A percentile compares a stretch with the other conserved stretches of the same genome.
phyloP scores from a whole-genome alignment of 1,140 invertebrate genomes.

The Melanaphis sacchari region DNA sequence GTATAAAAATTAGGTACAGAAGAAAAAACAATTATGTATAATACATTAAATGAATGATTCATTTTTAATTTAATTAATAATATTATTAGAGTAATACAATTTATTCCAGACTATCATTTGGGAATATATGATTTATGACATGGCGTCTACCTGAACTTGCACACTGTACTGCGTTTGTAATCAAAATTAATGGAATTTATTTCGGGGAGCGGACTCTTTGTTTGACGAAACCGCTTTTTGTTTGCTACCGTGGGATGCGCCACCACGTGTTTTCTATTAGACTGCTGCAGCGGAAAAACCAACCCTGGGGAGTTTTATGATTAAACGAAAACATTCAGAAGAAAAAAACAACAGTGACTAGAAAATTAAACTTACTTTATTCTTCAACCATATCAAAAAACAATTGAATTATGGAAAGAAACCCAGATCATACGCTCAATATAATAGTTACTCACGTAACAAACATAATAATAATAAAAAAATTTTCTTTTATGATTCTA shows the following conservation, averaged over 20 bases:
- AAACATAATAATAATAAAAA: slow-evolving; percentile 17
- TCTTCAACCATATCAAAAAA: slow-evolving; percentile 10
- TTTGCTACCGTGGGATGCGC: slow-evolving; percentile 50
- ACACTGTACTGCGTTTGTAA: slow-evolving; percentile 31
- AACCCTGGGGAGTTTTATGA: slow-evolving; percentile 53
- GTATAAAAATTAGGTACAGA: neutral
- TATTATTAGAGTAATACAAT: slow-evolving; percentile 19
- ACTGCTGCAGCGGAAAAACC: slow-evolving; percentile 19
- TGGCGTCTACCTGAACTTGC: slow-evolving; percentile 38
- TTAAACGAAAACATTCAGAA: slow-evolving; percentile 50
- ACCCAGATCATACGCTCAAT: neutral
- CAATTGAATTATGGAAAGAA: neutral
- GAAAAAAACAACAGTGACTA: slow-evolving; percentile 38
- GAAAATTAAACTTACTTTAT: slow-evolving; percentile 34
- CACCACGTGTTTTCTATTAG: slow-evolving; percentile 53
- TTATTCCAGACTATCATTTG: slow-evolving; percentile 27
- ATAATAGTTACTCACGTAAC: neutral
- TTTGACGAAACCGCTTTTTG: slow-evolving; percentile 38
- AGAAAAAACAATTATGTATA: neutral
- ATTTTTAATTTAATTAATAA: slow-evolving; percentile 28
- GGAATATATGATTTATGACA: slow-evolving; percentile 45
- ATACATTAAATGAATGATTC: neutral
- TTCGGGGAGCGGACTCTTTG: slow-evolving; percentile 43
- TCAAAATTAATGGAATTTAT: slow-evolving; percentile 58
- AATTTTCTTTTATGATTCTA: neutral